A percentile compares a stretch with the other conserved stretches of the same genome.
phyloP scores from a whole-genome alignment of 1,140 invertebrate species.

The Cotesia typhae region DNA sequence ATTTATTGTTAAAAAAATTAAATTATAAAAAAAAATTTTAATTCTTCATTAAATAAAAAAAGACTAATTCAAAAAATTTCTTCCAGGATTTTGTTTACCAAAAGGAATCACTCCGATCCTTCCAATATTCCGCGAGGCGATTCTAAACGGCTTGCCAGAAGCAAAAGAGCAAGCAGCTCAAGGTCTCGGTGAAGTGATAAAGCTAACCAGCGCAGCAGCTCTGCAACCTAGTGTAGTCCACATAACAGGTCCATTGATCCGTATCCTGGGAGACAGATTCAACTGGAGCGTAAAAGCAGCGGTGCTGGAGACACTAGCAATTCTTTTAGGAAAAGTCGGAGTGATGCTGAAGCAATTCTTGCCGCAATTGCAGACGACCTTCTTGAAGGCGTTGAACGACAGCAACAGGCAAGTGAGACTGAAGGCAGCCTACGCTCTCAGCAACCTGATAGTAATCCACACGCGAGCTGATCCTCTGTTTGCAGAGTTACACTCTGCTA shows the following conservation, averaged over 20 bases:
- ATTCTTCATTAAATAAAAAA: too few relatives aligned
- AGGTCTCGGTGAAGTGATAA: conserved; percentile 92
- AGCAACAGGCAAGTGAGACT: conserved; percentile 86
- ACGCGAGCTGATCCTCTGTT: conserved; percentile 88
- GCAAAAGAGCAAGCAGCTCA: conserved; percentile 95
- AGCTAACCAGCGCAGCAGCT: conserved; percentile 82
- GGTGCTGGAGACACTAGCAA: conserved; percentile 91
- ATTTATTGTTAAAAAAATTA: too few relatives aligned
- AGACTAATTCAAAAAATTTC: conserved; percentile 57
- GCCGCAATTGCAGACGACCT: conserved; percentile 97
- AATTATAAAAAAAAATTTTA: too few relatives aligned
- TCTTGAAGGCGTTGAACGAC: conserved; percentile 93
- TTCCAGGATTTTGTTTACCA: conserved; percentile 95
- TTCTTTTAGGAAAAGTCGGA: conserved; percentile 91
- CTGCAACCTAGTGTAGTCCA: conserved; percentile 95
- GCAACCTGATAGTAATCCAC: conserved; percentile 91
- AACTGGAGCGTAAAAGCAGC: conserved; percentile 93
- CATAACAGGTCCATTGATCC: conserved; percentile 96
- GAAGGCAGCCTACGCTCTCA: conserved; percentile 87
- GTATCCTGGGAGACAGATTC: conserved; percentile 96
- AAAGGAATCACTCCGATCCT: conserved; percentile 95
- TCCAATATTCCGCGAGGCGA: conserved; percentile 94
- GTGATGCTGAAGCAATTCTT: conserved; percentile 96
- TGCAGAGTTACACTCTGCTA: conserved; percentile 86
- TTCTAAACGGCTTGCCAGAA: conserved; percentile 92